Evolutionary conservation across 2,113 vertebrate genomes (phyloP).

Genomic region (Numenius arquata): DNA sequence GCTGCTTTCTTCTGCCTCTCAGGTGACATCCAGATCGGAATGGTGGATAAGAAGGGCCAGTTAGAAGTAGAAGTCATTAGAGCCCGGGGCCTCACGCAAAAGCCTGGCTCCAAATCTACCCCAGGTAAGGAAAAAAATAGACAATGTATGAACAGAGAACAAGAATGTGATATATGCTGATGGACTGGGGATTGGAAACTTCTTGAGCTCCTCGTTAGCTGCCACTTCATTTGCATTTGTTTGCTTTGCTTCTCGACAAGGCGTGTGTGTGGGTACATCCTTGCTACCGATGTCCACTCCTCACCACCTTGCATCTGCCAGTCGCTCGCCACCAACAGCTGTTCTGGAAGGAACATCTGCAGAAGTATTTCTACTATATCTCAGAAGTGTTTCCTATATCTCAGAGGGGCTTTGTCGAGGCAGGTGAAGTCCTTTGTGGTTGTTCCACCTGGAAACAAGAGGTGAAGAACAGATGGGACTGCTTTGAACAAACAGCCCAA

Average conservation of each 20-base stretch:
- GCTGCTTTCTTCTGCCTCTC: not conserved
- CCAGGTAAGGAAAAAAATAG: conserved; percentile 80
- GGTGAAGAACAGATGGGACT: not conserved
- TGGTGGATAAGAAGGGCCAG: conserved; percentile 97
- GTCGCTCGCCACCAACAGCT: not conserved
- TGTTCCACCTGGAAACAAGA: not conserved
- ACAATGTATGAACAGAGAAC: not conserved
- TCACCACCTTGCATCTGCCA: not conserved
- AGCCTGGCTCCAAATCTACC: conserved; percentile 95
- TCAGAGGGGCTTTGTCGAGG: not conserved
- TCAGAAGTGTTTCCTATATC: not conserved
- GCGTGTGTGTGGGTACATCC: rapidly evolving
- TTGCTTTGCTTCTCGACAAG: not conserved
- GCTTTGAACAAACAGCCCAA: not conserved
- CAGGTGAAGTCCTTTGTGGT: not conserved
- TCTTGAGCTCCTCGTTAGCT: not conserved
- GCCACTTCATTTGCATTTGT: not conserved
- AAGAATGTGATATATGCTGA: not conserved
- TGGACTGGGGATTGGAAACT: not conserved
- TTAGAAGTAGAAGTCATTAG: conserved; percentile 98
- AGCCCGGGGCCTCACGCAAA: conserved; percentile 94
- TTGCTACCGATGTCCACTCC: not conserved
- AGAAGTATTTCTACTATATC: not conserved
- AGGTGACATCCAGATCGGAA: conserved; percentile 98
- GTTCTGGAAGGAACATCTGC: not conserved